These are phyloP conservation scores for Planiliza haematocheilus DNA, from an alignment of 2,113 vertebrate species.

Conservation along the genomic window DNA sequence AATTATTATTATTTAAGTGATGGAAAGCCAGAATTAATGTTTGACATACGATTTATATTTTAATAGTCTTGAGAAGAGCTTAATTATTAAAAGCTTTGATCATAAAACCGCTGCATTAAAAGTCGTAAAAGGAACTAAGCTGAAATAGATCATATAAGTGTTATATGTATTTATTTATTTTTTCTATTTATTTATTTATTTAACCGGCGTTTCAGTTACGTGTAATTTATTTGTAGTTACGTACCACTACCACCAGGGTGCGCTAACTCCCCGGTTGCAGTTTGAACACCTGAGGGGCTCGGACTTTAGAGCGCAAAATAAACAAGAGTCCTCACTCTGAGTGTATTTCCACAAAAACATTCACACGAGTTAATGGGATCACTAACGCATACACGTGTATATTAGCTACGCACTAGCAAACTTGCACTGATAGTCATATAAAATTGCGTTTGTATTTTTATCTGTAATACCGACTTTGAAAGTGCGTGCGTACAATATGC, in stretches of 20 bases:
- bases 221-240: background rate
- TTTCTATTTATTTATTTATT: background rate
- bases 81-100: too few species aligned
- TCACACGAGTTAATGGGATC: background rate
- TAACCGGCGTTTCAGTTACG: background rate
- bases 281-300: conserved; percentile 42
- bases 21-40: too few species aligned
- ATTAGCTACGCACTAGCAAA: too few species aligned
- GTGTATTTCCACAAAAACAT: background rate
- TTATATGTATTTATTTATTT: too few species aligned
- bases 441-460: background rate
- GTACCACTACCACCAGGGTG: background rate
- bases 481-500: background rate
- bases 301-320: background rate
- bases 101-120: too few species aligned
- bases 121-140: too few species aligned
- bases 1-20: too few species aligned
- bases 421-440: too few species aligned
- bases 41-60: too few species aligned
- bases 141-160: too few species aligned
- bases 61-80: too few species aligned
- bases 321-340: conserved; percentile 48
- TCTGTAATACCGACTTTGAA: background rate
- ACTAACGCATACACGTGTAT: background rate
- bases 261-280: conserved; percentile 16